Evolutionary conservation across 2,113 vertebrate species (phyloP).

Genomic region (Takifugu bimaculatus): DNA sequence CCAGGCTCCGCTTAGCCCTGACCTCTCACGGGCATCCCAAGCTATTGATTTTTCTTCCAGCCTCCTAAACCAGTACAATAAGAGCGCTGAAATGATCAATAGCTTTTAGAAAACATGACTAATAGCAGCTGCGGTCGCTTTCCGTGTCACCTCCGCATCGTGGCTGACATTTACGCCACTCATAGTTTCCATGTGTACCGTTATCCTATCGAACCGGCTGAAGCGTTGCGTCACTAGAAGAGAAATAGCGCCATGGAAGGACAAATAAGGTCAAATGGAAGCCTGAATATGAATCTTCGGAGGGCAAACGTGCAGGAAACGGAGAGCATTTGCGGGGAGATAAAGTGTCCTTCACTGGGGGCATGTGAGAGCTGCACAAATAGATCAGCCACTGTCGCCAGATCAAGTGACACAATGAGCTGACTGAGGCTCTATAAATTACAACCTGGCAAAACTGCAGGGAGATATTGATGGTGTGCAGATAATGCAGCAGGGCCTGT

Average conservation of each 20-base stretch:
- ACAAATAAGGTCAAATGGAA: not conserved
- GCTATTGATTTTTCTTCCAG: constrained; percentile 60
- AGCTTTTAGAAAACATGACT: constrained; percentile 46
- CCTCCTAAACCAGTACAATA: constrained; percentile 46
- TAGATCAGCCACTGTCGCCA: constrained; percentile 45
- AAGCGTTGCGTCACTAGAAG: not conserved
- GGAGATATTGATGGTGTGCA: constrained; percentile 39
- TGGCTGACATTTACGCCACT: no score
- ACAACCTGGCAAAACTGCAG: constrained; percentile 35
- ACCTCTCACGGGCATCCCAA: constrained; percentile 50
- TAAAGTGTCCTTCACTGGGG: constrained; percentile 42
- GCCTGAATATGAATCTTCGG: not conserved
- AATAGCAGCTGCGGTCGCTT: constrained; percentile 12
- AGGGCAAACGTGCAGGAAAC: constrained; percentile 12
- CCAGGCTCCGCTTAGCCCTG: constrained; percentile 36
- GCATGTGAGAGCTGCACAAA: constrained; percentile 46
- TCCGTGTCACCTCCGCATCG: not conserved
- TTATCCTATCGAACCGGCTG: no score
- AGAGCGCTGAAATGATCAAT: constrained; percentile 56
- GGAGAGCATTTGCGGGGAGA: constrained; percentile 11
- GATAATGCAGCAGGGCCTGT: constrained; percentile 31
- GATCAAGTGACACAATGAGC: constrained; percentile 59
- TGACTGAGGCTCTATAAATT: constrained; percentile 44
- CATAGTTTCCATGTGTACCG: no score
- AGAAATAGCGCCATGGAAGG: not conserved